Conservation (phyloP, 2,888 invertebrate genomes). For the Eumerus sabulonum region DNA sequence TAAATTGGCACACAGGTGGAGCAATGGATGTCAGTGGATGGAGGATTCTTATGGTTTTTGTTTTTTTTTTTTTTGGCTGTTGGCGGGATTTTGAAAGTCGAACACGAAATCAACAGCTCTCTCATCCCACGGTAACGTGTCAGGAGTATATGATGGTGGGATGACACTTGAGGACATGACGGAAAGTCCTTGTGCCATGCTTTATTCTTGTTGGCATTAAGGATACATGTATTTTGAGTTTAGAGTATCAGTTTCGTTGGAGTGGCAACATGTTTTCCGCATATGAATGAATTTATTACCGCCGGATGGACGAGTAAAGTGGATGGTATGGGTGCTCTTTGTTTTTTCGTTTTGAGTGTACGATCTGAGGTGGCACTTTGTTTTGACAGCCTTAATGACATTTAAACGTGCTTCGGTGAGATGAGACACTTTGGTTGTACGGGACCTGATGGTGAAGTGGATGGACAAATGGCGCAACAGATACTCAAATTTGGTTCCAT, state of each 20-base stretch:
- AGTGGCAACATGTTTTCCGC: slow-evolving; percentile 25
- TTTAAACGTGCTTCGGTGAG: not conserved
- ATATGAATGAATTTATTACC: slow-evolving; percentile 43
- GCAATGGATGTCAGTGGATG: slow-evolving; percentile 14
- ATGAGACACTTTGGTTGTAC: too few species aligned
- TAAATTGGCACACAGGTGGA: slow-evolving; percentile 42
- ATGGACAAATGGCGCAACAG: too few species aligned
- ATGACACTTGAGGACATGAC: slow-evolving; percentile 29
- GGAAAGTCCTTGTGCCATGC: slow-evolving; percentile 1
- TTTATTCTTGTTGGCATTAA: slow-evolving; percentile 26
- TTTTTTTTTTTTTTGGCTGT: slow-evolving; percentile 10
- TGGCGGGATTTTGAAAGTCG: slow-evolving; percentile 45
- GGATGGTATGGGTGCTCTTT: slow-evolving; percentile 1
- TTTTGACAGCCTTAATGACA: slow-evolving; percentile 30
- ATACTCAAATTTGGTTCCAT: too few species aligned
- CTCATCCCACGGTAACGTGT: too few species aligned
- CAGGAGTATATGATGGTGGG: slow-evolving; percentile 23
- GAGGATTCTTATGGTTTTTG: too few species aligned
- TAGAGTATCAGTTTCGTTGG: slow-evolving; percentile 15
- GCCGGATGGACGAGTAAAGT: slow-evolving; percentile 13
- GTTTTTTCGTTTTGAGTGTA: too few species aligned
- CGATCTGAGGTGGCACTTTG: slow-evolving; percentile 12
- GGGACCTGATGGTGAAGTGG: too few species aligned
- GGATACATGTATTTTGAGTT: slow-evolving; percentile 37
- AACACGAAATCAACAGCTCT: slow-evolving; percentile 56